Percentiles rank a stretch among this genome's conserved stretches.
These are phyloP conservation scores for Crambe crambe DNA, from an alignment of 37 sponge, comb jelly and placozoan genomes.

Conservation along the genomic window DNA sequence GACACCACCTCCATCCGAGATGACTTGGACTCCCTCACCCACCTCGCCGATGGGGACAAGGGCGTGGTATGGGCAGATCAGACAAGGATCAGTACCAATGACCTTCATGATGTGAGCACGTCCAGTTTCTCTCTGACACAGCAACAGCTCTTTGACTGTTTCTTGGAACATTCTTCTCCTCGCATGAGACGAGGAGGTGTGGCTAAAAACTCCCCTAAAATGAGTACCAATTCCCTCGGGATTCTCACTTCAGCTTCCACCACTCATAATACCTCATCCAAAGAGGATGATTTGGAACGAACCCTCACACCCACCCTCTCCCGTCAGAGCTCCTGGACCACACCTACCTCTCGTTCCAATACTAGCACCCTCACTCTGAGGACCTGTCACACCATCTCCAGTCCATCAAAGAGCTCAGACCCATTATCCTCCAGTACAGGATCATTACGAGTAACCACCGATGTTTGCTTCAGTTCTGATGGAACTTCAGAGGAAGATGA, in stretches of 20 bases:
- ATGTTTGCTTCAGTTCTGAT: not conserved
- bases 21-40: constrained; percentile 23
- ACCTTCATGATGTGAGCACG: constrained; percentile 20
- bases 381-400: not conserved
- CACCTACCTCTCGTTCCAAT: not conserved
- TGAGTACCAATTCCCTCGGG: not conserved
- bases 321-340: not conserved
- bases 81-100: constrained; percentile 9
- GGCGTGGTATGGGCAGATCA: constrained; percentile 78
- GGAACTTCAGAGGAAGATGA: not conserved
- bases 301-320: not conserved
- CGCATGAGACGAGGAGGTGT: not conserved
- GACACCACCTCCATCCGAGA: constrained; percentile 24
- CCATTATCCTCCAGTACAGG: not conserved
- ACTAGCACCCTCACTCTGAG: not conserved
- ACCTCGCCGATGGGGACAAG: constrained; percentile 66
- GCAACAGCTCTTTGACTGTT: constrained; percentile 41
- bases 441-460: not conserved
- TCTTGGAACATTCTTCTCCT: constrained; percentile 17
- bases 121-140: constrained; percentile 25
- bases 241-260: not conserved
- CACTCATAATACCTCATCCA: not conserved
- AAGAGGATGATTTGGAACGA: not conserved
- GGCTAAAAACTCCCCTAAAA: not conserved
- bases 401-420: not conserved